phyloP scores from a whole-genome alignment of 2,113 vertebrate genomes.

The Lagopus leucura region DNA sequence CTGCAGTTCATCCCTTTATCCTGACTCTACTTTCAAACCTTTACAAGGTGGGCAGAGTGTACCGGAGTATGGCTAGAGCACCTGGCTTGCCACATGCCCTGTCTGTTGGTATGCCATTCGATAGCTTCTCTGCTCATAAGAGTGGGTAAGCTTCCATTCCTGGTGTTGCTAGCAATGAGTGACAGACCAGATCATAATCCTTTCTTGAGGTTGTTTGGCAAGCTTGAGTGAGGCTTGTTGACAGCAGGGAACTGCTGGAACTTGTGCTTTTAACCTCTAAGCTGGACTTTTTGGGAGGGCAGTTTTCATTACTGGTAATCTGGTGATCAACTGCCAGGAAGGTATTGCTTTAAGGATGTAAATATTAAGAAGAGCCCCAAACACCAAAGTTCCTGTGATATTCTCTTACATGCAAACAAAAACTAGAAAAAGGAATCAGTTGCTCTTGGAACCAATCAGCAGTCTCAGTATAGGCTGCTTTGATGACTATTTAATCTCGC shows the following conservation, averaged over 20 bases:
- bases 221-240: not conserved
- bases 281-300: not conserved
- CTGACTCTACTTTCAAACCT: constrained; percentile 57
- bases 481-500: constrained; percentile 24
- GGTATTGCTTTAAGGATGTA: not conserved
- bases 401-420: constrained; percentile 7
- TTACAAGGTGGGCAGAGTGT: not conserved
- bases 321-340: not conserved
- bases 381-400: not conserved
- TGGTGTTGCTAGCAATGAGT: not conserved
- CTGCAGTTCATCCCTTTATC: constrained; percentile 19
- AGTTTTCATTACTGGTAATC: not conserved
- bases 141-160: not conserved
- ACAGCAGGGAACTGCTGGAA: not conserved
- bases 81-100: not conserved
- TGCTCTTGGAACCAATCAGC: not conserved
- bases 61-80: not conserved
- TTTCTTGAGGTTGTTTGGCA: not conserved
- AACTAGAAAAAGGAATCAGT: not conserved
- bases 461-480: not conserved
- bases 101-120: not conserved
- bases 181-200: not conserved
- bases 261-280: not conserved
- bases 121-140: not conserved
- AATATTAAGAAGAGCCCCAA: constrained; percentile 1